Evolutionary conservation across 2,888 invertebrate genomes (phyloP).

Genomic region (Sycophila texana): DNA sequence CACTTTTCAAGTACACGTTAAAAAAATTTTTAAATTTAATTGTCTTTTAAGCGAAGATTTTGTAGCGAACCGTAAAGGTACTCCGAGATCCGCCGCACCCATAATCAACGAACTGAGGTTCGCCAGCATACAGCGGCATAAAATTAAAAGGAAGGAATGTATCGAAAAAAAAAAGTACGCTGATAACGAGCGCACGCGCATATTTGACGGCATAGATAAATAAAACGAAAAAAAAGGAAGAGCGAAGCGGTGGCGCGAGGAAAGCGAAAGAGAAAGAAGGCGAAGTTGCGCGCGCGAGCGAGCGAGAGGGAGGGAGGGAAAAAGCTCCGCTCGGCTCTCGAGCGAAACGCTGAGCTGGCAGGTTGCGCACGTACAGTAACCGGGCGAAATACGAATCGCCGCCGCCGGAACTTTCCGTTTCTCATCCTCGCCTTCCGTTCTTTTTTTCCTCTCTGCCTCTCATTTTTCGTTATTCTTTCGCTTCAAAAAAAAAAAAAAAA

Average conservation of each 20-base stretch:
- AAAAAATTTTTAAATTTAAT: too few relatives aligned
- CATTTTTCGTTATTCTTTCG: not conserved
- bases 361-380: conserved; percentile 58
- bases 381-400: conserved; percentile 66
- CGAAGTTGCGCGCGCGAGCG: not conserved
- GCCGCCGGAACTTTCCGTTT: conserved; percentile 65
- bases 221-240: conserved; percentile 9
- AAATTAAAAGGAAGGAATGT: conserved; percentile 1
- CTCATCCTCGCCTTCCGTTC: conserved; percentile 21
- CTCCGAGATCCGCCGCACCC: not conserved
- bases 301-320: conserved; percentile 20
- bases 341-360: conserved; percentile 68
- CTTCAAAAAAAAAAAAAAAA: too few relatives aligned
- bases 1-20: too few relatives aligned
- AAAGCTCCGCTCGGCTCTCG: conserved; percentile 52
- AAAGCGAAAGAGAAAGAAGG: conserved; percentile 5
- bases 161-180: not conserved
- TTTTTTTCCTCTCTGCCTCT: conserved; percentile 11
- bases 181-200: conserved; percentile 26
- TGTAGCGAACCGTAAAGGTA: not conserved
- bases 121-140: not conserved
- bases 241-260: too few relatives aligned
- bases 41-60: too few relatives aligned
- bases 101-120: not conserved
- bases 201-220: conserved; percentile 44